These are phyloP conservation scores for Alcedo quadribrachys DNA, from an alignment of 2,797 vertebrate genomes.

Conservation along the genomic window DNA sequence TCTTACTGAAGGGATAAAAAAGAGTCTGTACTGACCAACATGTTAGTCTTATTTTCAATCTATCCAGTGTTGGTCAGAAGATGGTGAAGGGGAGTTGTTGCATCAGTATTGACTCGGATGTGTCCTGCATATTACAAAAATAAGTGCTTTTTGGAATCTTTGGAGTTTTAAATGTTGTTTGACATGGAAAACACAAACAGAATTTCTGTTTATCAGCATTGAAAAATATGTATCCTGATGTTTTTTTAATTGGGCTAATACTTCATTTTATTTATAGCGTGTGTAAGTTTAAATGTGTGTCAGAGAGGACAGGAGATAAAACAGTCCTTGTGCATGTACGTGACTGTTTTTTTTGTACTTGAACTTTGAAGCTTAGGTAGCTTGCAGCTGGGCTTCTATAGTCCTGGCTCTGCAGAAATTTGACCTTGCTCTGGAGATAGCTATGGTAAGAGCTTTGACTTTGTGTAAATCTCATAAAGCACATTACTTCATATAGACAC, in stretches of 20 bases:
- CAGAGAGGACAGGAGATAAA: not conserved
- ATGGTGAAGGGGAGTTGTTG: not conserved
- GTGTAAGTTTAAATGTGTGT: not conserved
- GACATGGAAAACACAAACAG: not conserved
- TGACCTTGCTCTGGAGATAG: conserved; percentile 32
- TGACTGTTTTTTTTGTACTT: not conserved
- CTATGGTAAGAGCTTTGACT: conserved; percentile 4
- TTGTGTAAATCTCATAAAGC: conserved; percentile 9
- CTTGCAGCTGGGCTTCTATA: not conserved
- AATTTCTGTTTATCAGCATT: not conserved
- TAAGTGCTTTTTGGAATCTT: not conserved
- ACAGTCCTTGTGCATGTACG: not conserved
- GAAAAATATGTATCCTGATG: not conserved
- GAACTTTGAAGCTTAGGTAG: conserved; percentile 17
- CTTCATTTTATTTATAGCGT: not conserved
- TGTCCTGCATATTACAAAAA: not conserved
- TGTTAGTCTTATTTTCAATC: not conserved
- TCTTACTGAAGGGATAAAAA: not conserved
- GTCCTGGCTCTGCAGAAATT: conserved; percentile 41
- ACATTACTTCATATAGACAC: not conserved
- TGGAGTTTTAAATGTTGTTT: not conserved
- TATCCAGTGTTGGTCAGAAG: not conserved
- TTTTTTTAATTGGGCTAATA: not conserved
- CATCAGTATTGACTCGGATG: not conserved
- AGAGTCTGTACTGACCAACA: not conserved